A percentile compares a stretch with the other conserved stretches of the same genome.
phyloP scores from a whole-genome alignment of 92 coral and sea anemone species.

The Parazoanthus swiftii region DNA sequence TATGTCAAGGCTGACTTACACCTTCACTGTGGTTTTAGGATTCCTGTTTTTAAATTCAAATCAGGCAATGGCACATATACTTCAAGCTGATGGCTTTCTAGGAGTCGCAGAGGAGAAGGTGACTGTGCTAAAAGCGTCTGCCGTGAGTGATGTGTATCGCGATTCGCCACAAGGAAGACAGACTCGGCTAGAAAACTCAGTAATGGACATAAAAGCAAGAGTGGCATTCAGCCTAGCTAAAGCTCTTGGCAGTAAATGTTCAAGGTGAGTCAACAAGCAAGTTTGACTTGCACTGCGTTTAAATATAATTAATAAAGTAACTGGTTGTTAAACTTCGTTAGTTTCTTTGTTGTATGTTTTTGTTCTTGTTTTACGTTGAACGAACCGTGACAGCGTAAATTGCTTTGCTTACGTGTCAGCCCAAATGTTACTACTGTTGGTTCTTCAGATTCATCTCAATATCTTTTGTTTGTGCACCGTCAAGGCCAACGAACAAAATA shows the following conservation, averaged over 20 bases:
- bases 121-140: neutral
- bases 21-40: no score
- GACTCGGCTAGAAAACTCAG: neutral
- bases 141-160: neutral
- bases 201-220: conserved; percentile 35
- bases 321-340: no score
- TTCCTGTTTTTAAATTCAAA: neutral
- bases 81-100: neutral
- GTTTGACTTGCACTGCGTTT: neutral
- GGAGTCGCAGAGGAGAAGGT: conserved; percentile 10
- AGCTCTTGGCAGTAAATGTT: conserved; percentile 39
- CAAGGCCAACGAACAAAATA: no score
- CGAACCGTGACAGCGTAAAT: no score
- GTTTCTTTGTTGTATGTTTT: no score
- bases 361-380: no score
- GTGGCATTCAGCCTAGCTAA: conserved; percentile 59
- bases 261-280: neutral
- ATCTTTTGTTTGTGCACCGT: no score
- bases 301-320: no score
- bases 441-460: no score
- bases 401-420: no score
- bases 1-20: no score
- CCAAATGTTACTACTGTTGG: no score
- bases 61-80: conserved; percentile 10
- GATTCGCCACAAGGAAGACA: neutral